A percentile compares a stretch with the other conserved stretches of the same genome.
These are phyloP conservation scores for Oryzias dopingdopingensis DNA, from an alignment of 2,797 vertebrate species.

Conservation along the genomic window DNA sequence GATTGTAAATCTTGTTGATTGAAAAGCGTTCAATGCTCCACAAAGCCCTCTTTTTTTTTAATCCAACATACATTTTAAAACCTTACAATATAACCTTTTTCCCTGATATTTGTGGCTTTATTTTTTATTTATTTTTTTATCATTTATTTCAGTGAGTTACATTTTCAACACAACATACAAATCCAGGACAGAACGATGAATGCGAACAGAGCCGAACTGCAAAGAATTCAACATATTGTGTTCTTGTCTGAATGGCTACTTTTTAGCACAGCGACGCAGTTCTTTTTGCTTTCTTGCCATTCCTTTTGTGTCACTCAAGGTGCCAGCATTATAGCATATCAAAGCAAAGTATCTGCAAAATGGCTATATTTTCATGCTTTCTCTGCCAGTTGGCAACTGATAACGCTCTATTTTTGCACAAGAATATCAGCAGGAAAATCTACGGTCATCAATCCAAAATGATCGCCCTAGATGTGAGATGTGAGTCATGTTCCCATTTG, in stretches of 20 bases:
- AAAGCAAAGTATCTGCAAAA: slow-evolving; percentile 1
- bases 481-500: slow-evolving; percentile 5
- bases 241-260: neutral
- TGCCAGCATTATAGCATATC: slow-evolving; percentile 14
- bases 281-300: neutral
- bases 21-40: too few species aligned
- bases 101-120: neutral
- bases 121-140: neutral
- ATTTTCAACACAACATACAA: slow-evolving; percentile 18
- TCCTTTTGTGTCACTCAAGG: slow-evolving; percentile 1
- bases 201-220: slow-evolving; percentile 8
- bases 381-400: neutral
- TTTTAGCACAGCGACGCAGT: slow-evolving; percentile 2
- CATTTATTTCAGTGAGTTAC: neutral
- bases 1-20: too few species aligned
- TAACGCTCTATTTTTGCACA: neutral
- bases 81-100: neutral
- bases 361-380: neutral
- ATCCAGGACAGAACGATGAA: neutral
- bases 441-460: slow-evolving; percentile 5
- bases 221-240: slow-evolving; percentile 4
- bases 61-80: too few species aligned
- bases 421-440: neutral
- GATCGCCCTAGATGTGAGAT: neutral
- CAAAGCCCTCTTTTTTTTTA: too few species aligned